Evolutionary conservation across 2,797 vertebrate genomes (phyloP).

Genomic region (Dendrocincla tyrannina): DNA sequence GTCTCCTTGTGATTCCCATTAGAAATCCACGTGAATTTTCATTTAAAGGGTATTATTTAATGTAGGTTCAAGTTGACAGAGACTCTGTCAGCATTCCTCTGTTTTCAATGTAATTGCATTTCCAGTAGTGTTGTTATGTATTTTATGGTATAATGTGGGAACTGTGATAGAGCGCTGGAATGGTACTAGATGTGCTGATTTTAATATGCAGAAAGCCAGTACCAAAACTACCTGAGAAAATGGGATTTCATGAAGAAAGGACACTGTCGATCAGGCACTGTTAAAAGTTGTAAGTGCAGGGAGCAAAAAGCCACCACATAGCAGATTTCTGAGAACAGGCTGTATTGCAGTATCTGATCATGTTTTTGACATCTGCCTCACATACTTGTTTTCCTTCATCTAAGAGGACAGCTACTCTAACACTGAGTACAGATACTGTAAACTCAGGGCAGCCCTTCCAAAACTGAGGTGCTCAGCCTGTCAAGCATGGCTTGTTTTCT

Average conservation of each 20-base stretch:
- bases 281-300: background rate
- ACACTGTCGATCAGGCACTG: accelerated
- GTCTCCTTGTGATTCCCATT: background rate
- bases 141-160: background rate
- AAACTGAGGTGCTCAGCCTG: background rate
- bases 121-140: accelerated
- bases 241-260: background rate
- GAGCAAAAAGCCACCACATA: background rate
- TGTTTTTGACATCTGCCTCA: background rate
- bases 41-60: background rate
- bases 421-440: too few relatives aligned
- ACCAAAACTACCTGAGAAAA: background rate
- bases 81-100: background rate
- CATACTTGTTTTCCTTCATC: background rate
- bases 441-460: background rate
- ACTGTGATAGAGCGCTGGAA: background rate
- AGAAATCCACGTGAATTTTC: background rate
- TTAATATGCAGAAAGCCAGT: background rate
- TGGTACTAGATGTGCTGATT: background rate
- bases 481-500: accelerated
- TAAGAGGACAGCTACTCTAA: background rate
- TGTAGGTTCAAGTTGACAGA: background rate
- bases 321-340: background rate
- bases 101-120: background rate
- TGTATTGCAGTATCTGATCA: accelerated